Evolutionary conservation across 1,140 invertebrate genomes (phyloP).

Genomic region (Phymastichus coffea): DNA sequence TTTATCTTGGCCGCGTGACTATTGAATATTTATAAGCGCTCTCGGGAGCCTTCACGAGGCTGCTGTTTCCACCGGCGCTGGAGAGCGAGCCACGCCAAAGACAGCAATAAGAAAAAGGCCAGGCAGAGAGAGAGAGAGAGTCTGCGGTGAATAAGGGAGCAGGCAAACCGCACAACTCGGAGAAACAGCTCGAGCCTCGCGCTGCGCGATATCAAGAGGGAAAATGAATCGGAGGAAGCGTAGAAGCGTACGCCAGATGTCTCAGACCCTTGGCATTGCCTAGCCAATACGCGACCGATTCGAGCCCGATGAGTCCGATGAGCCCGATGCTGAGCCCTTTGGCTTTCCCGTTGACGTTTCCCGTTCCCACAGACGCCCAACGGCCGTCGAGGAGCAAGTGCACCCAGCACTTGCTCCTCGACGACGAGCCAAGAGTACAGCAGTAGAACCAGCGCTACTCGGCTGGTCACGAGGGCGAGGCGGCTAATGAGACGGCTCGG

Average conservation of each 20-base stretch:
- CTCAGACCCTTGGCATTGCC: neutral
- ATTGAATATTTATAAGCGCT: slow-evolving; percentile 59
- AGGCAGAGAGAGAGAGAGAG: slow-evolving; percentile 32
- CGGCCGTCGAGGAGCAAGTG: no score
- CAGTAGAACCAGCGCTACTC: no score
- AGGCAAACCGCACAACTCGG: slow-evolving; percentile 15
- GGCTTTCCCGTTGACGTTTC: slow-evolving; percentile 8
- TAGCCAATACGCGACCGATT: no score
- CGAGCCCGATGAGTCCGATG: slow-evolving; percentile 3
- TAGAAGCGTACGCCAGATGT: slow-evolving; percentile 23
- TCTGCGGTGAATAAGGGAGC: slow-evolving; percentile 15
- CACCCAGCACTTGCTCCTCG: no score
- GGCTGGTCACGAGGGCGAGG: no score
- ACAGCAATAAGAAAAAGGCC: slow-evolving; percentile 18
- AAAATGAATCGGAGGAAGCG: slow-evolving; percentile 26
- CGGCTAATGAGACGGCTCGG: no score
- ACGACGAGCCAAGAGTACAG: no score
- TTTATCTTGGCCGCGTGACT: slow-evolving; percentile 60
- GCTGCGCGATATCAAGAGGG: slow-evolving; percentile 25
- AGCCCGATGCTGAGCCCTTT: neutral
- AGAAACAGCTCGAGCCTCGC: slow-evolving; percentile 3
- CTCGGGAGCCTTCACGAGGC: neutral
- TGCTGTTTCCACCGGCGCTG: no score
- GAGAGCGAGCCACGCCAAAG: no score
- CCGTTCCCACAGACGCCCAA: neutral